Percentiles rank a stretch among this genome's conserved stretches.
These are phyloP conservation scores for Anguilla rostrata DNA, from an alignment of 2,113 vertebrate genomes.

Conservation along the genomic window DNA sequence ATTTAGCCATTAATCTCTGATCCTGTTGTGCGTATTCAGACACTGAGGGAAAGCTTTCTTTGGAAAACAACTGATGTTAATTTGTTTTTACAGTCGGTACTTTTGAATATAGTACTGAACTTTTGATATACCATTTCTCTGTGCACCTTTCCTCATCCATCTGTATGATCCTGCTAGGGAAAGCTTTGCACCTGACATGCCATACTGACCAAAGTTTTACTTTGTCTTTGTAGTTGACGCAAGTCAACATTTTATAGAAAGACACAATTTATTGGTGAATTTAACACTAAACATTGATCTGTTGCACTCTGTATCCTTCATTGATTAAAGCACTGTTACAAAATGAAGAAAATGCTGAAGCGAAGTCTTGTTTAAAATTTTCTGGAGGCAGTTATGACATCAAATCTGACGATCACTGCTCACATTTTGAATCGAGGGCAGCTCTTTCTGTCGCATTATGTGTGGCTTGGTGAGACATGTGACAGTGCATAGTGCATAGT, in stretches of 20 bases:
- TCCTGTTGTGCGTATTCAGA: neutral
- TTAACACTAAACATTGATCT: neutral
- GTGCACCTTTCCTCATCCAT: neutral
- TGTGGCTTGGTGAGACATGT: no score
- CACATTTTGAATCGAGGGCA: no score
- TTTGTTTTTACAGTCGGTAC: neutral
- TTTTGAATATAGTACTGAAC: neutral
- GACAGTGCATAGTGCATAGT: no score
- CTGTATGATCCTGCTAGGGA: neutral
- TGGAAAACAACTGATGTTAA: neutral
- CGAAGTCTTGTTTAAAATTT: neutral
- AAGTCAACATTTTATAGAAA: neutral
- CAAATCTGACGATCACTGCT: neutral
- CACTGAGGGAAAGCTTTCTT: neutral
- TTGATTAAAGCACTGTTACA: constrained; percentile 1
- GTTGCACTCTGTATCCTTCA: constrained; percentile 10
- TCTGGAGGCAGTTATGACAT: neutral
- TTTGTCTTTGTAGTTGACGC: neutral
- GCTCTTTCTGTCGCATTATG: neutral
- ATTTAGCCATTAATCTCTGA: neutral
- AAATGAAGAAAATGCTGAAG: neutral
- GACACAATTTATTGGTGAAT: neutral
- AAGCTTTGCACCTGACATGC: neutral
- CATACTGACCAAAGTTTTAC: neutral
- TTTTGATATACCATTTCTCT: neutral